These are phyloP conservation scores for Podiceps cristatus DNA, from an alignment of 2,113 vertebrate genomes.

Conservation along the genomic window DNA sequence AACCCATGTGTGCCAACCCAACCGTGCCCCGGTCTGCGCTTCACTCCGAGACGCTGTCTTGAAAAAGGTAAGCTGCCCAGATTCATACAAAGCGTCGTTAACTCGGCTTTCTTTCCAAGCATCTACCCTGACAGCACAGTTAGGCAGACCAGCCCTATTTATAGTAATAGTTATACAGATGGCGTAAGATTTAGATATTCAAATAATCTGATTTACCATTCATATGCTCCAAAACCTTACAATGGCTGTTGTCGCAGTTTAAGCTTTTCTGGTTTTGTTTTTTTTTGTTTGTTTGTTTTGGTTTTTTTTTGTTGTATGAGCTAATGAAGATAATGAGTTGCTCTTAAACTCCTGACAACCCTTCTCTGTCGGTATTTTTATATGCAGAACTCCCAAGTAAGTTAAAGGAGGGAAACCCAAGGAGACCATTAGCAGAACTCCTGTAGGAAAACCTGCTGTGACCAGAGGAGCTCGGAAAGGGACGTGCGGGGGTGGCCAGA, in stretches of 20 bases:
- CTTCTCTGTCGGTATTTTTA: neutral
- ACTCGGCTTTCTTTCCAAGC: neutral
- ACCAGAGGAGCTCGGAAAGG: neutral
- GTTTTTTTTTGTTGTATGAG: neutral
- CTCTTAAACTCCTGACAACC: neutral
- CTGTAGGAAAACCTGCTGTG: neutral
- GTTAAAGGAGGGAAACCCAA: neutral
- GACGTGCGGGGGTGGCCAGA: neutral
- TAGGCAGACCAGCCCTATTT: neutral
- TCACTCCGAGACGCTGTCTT: neutral
- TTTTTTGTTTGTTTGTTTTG: no score
- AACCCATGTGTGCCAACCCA: neutral
- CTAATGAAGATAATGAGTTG: neutral
- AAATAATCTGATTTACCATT: neutral
- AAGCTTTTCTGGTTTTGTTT: neutral
- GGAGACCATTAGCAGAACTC: neutral
- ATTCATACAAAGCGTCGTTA: neutral
- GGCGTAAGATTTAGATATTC: neutral
- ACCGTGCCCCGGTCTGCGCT: fast-evolving
- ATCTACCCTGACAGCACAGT: neutral
- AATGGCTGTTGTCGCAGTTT: neutral
- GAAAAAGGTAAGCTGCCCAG: neutral
- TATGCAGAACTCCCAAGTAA: neutral
- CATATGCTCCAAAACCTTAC: neutral
- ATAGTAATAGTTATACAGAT: neutral